Base-by-base conservation (phyloP, 1,140 invertebrate genomes). In the Campodea augens region DNA sequence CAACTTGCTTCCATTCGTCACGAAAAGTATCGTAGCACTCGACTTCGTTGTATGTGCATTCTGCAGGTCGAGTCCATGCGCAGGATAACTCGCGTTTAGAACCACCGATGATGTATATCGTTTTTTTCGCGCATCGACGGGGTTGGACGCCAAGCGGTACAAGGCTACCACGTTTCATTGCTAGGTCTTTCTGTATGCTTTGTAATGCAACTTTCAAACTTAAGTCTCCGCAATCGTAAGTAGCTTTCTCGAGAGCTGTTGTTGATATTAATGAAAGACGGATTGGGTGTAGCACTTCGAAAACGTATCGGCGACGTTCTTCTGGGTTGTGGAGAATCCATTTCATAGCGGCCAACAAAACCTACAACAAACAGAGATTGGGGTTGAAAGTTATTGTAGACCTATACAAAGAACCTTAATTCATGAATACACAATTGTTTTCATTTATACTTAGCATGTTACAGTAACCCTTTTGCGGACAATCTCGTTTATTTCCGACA, bases 21-120 rank as follows among this genome's bases (percentile, higher is more conserved):
- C 57, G 61, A 57, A 81, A 75, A 46, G 81, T 73, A 64, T 89
- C 77, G 60, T 79, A 83, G 71, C 83, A 74, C 57, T 83, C 73
- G 50, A 83, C 75, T 43, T 78, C 74, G 55, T 78, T 78, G 57
- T 80, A 81, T 51, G 77, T 79, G 60, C 74, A 78, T 59, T 83
- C 80, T 15, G 71, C 59, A 62, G 75, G 66, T 62, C 72, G 61
- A 41, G 67, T 60, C 66, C 68, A 69, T 46, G 69, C 64, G 24
- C 67, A 65, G 2, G 63, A 74, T 18, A 79, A 71, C 64, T 87
- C 79, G 45, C 86, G 70, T 52, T 87, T 78, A 0, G 82, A 90
- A 10, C 91, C 91, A 38, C 90, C 90, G 47, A 89, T 83, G 25
- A 92, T 75, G 56, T 88, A 81, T 44, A 96, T 79, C 54, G 84